Evolutionary conservation across 2,113 vertebrate species (phyloP), one percentile per base, ranked within the genome.

Genomic region (Siniperca knerii): DNA sequence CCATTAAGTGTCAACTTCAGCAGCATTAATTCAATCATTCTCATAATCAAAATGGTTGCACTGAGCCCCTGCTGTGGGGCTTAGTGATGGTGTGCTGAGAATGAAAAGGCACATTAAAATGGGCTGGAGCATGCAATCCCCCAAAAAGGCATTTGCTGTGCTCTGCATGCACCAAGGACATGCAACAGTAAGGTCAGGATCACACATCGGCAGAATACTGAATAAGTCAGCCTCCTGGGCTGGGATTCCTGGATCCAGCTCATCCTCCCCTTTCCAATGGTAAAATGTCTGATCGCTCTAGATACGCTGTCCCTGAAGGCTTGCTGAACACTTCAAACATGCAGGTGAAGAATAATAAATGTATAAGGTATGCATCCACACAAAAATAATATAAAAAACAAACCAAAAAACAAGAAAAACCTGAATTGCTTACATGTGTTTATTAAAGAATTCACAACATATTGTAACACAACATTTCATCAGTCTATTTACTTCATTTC

Each of bases 181-280:
- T 88, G 89, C 89, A 92, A 93, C 91, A 91, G 88, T 93, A 93
- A 95, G 93, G 95, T 95, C 93, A 92, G 92, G 89, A 93, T 94
- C 93, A 93, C 75, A 94, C 92, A 91, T 83, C 61, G 68, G 72
- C 75, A 42, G 95, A 93, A 95, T 95, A 93, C 92, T 87, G 93
- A 95, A 86, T 84, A 81, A 91, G 89, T 84, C 46, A 82, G 81
- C 71, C 82, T 92, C 80, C 64, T 81, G 54, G 73, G 81, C 82
- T 71, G 85, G 82, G 46, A 88, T 85, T 92, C 74, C 89, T 80
- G 86, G 81, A 84, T 90, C 82, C 57, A 50, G 70, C 73, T 90
- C 87, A 87, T 85, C 50, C 40, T 71, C 57, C 61, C 67, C 70
- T 83, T 70, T 82, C 78, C 81, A 77, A 83, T 68, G 76, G 69